Conservation (phyloP, 2,888 invertebrate genomes). For the Argyra leucocephala region DNA sequence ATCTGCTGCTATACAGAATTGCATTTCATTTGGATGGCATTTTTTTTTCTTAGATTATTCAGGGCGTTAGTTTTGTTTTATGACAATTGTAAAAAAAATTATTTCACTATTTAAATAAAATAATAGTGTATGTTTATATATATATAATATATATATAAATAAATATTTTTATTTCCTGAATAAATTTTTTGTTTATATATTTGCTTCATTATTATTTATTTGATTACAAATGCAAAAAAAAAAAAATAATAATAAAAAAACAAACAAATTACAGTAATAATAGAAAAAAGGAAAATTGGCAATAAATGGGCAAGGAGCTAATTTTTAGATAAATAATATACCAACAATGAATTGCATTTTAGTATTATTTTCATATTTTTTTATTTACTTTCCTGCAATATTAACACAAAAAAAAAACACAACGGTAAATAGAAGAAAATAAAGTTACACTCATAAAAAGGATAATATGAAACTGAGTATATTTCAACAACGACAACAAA, state of each 20-base stretch:
- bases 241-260: no score
- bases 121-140: no score
- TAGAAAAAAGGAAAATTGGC: background rate
- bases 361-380: background rate
- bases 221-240: no score
- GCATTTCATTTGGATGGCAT: background rate
- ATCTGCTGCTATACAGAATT: background rate
- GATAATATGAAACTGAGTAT: background rate
- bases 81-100: no score
- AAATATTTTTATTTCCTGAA: background rate
- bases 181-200: background rate
- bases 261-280: no score
- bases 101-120: no score
- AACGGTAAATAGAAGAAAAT: no score
- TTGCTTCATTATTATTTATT: background rate
- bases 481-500: background rate
- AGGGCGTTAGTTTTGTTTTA: no score
- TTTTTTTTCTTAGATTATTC: background rate
- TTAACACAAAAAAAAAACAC: background rate
- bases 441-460: background rate
- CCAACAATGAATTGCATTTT: slow-evolving; percentile 4
- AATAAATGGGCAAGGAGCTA: slow-evolving; percentile 8
- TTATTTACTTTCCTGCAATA: background rate
- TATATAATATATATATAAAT: no score
- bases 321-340: slow-evolving; percentile 14